Evolutionary conservation across 2,797 vertebrate species (phyloP).

Genomic region (Enteromius argenteus): DNA sequence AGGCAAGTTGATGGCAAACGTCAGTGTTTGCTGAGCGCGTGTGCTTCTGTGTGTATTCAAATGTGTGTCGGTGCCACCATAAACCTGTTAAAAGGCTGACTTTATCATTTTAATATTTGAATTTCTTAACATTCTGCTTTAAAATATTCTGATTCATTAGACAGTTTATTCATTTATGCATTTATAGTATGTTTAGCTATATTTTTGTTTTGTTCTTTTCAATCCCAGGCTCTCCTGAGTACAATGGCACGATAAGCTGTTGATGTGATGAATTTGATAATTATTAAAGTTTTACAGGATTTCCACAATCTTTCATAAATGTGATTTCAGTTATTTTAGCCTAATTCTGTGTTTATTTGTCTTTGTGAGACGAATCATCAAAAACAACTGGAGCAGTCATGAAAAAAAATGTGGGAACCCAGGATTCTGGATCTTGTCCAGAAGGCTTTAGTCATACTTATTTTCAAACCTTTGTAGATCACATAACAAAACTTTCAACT

Average conservation of each 20-base stretch:
- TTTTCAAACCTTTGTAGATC: constrained; percentile 78
- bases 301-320: not conserved
- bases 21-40: constrained; percentile 65
- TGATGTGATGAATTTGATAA: constrained; percentile 67
- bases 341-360: not conserved
- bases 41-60: not conserved
- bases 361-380: not conserved
- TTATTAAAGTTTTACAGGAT: too few species aligned
- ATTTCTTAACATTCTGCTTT: not conserved
- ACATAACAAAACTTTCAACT: constrained; percentile 80
- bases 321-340: not conserved
- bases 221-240: not conserved
- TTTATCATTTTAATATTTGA: not conserved
- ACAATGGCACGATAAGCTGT: constrained; percentile 74
- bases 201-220: constrained; percentile 7
- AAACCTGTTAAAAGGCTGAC: not conserved
- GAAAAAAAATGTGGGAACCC: not conserved
- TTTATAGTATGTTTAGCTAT: constrained; percentile 14
- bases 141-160: not conserved
- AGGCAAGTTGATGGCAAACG: constrained; percentile 71
- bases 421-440: constrained; percentile 66
- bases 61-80: not conserved
- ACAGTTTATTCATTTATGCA: not conserved
- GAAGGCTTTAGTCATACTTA: constrained; percentile 69
- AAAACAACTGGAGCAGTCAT: not conserved